Base-by-base conservation (phyloP, 2,888 invertebrate genomes). In the Heliconius ismenius region DNA sequence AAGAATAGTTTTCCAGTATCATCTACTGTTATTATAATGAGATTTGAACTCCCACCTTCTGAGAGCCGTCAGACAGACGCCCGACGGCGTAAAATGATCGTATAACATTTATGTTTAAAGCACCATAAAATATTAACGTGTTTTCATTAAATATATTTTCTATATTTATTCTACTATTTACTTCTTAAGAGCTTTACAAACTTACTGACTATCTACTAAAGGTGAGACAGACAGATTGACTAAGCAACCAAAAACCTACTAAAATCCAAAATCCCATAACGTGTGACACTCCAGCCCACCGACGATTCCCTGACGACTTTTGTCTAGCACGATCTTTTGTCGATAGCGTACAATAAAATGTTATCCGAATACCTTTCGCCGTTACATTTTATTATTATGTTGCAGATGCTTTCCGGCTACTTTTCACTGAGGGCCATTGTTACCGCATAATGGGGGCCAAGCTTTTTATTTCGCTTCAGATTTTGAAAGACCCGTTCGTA, bases 381-480 rank as follows among this genome's bases (percentile, higher is more conserved):
- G 92, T 92, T 92, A 92, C 92, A 92, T 92, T 92, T 92, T 92
- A 92, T 92, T 92, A 92, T 91, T 91, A 92, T 91, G 91, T 91
- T 91, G 91, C 91, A 90, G 89, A 91, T 90, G 88, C 87, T 86
- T 85, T 90, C 89, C 88, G 88, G 88, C 86, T 89, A 90, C 89
- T 90, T 91, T 91, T 89, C 91, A 90, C 86, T 83, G 85, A 85
- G 82, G 83, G 84, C 90, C 84, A 87, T 92, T 92, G 92, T 92
- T 87, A 86, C 81, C 86, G 83, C 85, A 91, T 92, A 92, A 92
- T 91, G 86, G 91, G 86, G 85, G 84, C 85, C 86, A 87, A 90
- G 89, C 91, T 92, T 92, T 92, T 92, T 92, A 91, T 92, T 91
- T 88, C 89, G 88, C 87, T 87, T 89, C 88, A 87, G 89, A 90